These are phyloP conservation scores for Alectura lathami DNA, from an alignment of 2,113 vertebrate genomes.

Conservation along the genomic window DNA sequence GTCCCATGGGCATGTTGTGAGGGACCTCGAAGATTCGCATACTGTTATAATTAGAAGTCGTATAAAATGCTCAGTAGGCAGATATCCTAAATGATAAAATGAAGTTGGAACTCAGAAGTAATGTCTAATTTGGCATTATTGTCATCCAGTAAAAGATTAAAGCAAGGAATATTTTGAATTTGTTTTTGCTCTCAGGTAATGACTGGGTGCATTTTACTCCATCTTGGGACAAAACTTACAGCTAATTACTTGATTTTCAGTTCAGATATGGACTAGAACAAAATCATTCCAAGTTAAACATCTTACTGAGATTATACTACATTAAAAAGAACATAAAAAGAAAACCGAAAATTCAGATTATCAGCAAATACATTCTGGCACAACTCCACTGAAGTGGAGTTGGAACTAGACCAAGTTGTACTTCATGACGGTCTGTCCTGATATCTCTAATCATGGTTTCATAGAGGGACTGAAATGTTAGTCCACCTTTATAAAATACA, in stretches of 20 bases:
- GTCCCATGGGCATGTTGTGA: neutral
- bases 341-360: neutral
- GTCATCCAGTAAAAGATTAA: neutral
- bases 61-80: neutral
- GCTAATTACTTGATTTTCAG: neutral
- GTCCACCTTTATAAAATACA: neutral
- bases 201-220: neutral
- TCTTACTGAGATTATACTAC: neutral
- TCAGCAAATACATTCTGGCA: neutral
- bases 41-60: neutral
- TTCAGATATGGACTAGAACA: neutral
- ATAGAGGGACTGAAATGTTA: neutral
- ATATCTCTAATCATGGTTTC: neutral
- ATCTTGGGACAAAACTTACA: neutral
- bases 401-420: neutral
- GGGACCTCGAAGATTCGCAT: neutral
- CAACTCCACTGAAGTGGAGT: neutral
- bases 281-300: neutral
- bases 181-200: neutral
- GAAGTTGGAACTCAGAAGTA: neutral
- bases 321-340: neutral
- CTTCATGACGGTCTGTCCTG: neutral
- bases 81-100: slow-evolving; percentile 30
- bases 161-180: neutral
- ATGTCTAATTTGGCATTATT: slow-evolving; percentile 1